A percentile compares a stretch with the other conserved stretches of the same genome.
Conservation (phyloP, 2,888 invertebrate genomes). For the Aplocera efformata region DNA sequence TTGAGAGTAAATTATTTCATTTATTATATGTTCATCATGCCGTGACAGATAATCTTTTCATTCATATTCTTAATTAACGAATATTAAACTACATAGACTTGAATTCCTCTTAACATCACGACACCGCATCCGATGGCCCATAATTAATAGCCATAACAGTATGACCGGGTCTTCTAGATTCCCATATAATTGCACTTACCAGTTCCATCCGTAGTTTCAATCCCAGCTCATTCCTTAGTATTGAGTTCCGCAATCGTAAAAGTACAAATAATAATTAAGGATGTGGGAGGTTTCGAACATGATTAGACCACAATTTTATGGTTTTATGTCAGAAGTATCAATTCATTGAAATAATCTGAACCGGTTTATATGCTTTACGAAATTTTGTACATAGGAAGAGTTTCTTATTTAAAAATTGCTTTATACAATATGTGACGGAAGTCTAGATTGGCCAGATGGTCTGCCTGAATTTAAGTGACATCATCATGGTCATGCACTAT, state of each 20-base stretch:
- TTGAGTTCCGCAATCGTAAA: conserved; percentile 37
- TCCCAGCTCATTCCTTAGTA: conserved; percentile 41
- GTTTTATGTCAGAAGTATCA: conserved; percentile 8
- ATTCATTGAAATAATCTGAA: conserved; percentile 2
- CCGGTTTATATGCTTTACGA: too few relatives aligned
- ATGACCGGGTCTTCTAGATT: conserved; percentile 64
- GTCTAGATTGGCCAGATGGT: too few relatives aligned
- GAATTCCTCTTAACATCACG: conserved; percentile 18
- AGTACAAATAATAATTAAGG: conserved; percentile 32
- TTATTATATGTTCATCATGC: too few relatives aligned
- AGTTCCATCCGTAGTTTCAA: conserved; percentile 48
- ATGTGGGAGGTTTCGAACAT: conserved; percentile 18
- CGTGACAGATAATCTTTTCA: too few relatives aligned
- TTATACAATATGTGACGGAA: too few relatives aligned
- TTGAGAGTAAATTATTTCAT: too few relatives aligned
- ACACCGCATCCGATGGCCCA: conserved; percentile 37
- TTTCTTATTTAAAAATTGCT: too few relatives aligned
- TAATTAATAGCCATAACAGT: conserved; percentile 60
- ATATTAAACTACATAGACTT: conserved; percentile 11
- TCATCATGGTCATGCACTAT: too few relatives aligned
- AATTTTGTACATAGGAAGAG: too few relatives aligned
- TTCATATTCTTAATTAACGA: too few relatives aligned
- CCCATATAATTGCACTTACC: conserved; percentile 56
- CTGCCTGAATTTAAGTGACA: too few relatives aligned
- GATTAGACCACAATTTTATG: conserved; percentile 16